phyloP scores from a whole-genome alignment of 1,140 invertebrate genomes.

The Sycophaga agraensis region DNA sequence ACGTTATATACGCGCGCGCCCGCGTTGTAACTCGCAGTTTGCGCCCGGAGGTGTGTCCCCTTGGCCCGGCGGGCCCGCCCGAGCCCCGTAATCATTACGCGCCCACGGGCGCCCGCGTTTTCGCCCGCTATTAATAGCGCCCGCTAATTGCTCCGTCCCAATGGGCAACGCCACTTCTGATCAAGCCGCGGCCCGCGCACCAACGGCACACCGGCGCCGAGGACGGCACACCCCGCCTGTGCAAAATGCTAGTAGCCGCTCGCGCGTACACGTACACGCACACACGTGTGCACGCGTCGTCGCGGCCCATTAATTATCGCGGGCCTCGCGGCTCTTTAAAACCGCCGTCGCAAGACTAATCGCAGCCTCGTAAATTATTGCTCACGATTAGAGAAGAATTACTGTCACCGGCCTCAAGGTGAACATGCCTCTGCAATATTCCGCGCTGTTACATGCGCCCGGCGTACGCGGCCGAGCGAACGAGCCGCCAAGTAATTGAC shows the following conservation, averaged over 20 bases:
- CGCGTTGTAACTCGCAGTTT: background rate
- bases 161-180: slow-evolving; percentile 10
- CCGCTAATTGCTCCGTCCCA: too few species aligned
- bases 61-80: background rate
- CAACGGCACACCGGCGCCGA: background rate
- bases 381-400: slow-evolving; percentile 20
- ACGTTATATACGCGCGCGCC: background rate
- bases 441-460: background rate
- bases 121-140: too few species aligned
- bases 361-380: slow-evolving; percentile 17
- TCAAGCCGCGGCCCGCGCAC: background rate
- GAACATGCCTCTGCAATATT: background rate
- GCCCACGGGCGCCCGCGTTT: too few species aligned
- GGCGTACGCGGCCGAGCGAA: too few species aligned
- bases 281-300: too few species aligned
- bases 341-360: slow-evolving; percentile 17
- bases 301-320: slow-evolving; percentile 17
- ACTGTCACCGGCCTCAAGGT: slow-evolving; percentile 10
- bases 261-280: too few species aligned
- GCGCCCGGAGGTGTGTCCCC: background rate
- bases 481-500: slow-evolving; percentile 12
- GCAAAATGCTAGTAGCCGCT: too few species aligned
- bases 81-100: too few species aligned
- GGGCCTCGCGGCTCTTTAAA: slow-evolving; percentile 11
- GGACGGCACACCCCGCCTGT: background rate